Evolutionary conservation across 2,113 vertebrate species (phyloP).

Genomic region (Cisticola juncidis): DNA sequence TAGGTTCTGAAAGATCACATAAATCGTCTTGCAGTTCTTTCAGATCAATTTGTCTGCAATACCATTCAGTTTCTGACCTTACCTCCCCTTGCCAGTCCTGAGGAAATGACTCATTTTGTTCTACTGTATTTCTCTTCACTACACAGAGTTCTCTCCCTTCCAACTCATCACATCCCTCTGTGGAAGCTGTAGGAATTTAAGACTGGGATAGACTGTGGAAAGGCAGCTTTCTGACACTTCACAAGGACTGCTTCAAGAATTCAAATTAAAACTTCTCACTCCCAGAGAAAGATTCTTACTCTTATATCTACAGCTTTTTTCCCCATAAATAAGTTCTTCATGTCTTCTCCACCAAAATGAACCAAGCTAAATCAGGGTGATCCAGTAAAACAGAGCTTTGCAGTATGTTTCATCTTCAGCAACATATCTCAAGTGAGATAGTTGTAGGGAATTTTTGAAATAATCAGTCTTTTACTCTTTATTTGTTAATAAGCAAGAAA

Average conservation of each 20-base stretch:
- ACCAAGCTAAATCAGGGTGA: background rate
- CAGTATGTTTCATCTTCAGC: background rate
- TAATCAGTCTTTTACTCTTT: background rate
- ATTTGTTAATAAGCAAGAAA: background rate
- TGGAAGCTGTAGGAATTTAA: background rate
- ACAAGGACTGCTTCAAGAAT: background rate
- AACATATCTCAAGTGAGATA: background rate
- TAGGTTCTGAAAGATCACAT: background rate
- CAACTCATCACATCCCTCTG: background rate
- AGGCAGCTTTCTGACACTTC: background rate
- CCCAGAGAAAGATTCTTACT: background rate
- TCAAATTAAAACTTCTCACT: background rate
- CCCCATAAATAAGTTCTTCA: background rate
- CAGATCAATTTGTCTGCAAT: background rate
- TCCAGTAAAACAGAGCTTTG: background rate
- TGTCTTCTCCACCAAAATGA: background rate
- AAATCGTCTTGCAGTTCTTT: background rate
- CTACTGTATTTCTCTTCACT: background rate
- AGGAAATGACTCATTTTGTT: background rate
- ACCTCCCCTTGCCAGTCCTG: background rate
- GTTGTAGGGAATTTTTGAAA: background rate
- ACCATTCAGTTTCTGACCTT: background rate
- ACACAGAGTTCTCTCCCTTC: background rate
- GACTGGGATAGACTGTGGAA: background rate
- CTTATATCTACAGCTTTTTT: background rate